phyloP scores from a whole-genome alignment of 2,888 invertebrate genomes.

The Orchesellides sinensis region DNA sequence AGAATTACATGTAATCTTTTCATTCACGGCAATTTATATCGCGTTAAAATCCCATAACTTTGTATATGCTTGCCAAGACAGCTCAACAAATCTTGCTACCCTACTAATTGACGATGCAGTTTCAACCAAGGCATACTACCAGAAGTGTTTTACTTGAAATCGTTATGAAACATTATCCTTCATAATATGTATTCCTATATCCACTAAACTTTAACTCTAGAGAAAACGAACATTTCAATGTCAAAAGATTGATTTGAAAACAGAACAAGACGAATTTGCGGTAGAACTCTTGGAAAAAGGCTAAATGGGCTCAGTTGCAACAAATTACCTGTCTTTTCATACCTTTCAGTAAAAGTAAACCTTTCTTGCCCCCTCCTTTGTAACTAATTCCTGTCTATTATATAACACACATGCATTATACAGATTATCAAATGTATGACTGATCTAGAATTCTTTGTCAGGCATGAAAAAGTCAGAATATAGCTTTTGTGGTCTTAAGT shows the following conservation, averaged over 20 bases:
- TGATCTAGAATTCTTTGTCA: no score
- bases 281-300: neutral
- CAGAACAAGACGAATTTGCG: no score
- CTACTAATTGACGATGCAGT: no score
- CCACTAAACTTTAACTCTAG: conserved; percentile 1
- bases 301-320: conserved; percentile 18
- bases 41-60: conserved; percentile 66
- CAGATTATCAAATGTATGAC: no score
- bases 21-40: conserved; percentile 66
- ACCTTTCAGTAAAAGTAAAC: conserved; percentile 17
- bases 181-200: neutral
- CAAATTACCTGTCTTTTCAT: conserved; percentile 47
- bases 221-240: conserved; percentile 1
- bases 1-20: conserved; percentile 41
- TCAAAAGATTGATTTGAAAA: conserved; percentile 31
- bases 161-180: neutral
- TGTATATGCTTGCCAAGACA: no score
- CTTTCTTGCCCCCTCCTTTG: neutral
- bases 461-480: no score
- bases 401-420: no score
- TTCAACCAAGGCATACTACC: conserved; percentile 3
- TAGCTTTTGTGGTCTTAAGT: no score
- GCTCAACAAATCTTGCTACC: no score
- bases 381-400: neutral
- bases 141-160: conserved; percentile 3